Evolutionary conservation across 2,888 invertebrate species (phyloP), one percentile per base, ranked within the genome.

Genomic region (Diaprepes abbreviatus): DNA sequence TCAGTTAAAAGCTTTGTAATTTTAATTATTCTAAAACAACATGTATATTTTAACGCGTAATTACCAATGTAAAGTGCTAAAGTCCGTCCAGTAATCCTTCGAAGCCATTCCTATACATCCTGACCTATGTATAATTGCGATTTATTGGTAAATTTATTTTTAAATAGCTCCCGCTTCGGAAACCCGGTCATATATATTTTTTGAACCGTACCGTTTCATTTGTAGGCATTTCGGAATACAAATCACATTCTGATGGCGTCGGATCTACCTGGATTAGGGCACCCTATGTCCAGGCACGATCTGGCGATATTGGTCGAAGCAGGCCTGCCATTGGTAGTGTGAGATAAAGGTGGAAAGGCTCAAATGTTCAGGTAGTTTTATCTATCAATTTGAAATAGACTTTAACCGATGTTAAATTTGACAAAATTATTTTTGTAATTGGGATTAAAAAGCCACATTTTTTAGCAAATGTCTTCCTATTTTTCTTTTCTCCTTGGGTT

Each of bases 251-350:
- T 79, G 78, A 80, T 78, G 78, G 78, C 79, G 21, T 74, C 74
- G 79, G 79, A 82, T 82, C 79, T 79, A 77, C 80, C 78, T 79
- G 82, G 82, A 83, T 82, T 83, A 82, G 66, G 74, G 74, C 74
- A 75, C 75, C 75, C 58, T 43, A 76, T 74, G 75, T 73, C 72
- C 72, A 70, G 74, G 73, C 75, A 74, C 71, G 74, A 72, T 63
- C 58, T 70, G 58, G 59, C 63, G 66, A 73, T 73, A 72, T 66
- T 58, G 70, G 64, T 59, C 45, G 38, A 59, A 69, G 19, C 35
- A 31, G 28, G 6, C 19, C 35, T 35, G 12, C 36, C 10, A 35
- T 35, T 55, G 55, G 55, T 55, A 36, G 55, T 55, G 36, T 38
- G 55, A 50, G 28, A 24, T 28, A 28, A 28, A 50, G 28, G 28